These are phyloP conservation scores for Neosalanx taihuensis DNA, from an alignment of 2,797 vertebrate genomes.

Conservation along the genomic window DNA sequence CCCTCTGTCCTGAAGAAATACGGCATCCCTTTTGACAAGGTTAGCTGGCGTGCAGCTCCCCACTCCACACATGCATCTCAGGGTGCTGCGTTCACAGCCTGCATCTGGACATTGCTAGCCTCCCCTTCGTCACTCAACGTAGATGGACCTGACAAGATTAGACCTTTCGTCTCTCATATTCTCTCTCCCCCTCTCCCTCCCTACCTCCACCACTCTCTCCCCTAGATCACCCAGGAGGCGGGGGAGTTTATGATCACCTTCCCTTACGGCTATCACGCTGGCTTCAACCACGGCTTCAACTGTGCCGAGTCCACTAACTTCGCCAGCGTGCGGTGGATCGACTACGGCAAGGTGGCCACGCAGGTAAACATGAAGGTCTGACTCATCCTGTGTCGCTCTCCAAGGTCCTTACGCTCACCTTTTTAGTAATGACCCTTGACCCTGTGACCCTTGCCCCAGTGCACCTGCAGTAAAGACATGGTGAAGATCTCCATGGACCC, in stretches of 20 bases:
- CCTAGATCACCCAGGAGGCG: conserved; percentile 91
- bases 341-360: conserved; percentile 94
- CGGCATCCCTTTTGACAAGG: conserved; percentile 97
- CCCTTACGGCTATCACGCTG: conserved; percentile 95
- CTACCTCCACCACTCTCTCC: background rate
- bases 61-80: too few species aligned
- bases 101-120: background rate
- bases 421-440: background rate
- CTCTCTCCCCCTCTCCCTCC: background rate
- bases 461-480: conserved; percentile 94
- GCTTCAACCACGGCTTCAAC: conserved; percentile 98
- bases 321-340: conserved; percentile 92
- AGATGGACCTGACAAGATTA: too few species aligned
- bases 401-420: background rate
- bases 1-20: conserved; percentile 94
- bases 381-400: background rate
- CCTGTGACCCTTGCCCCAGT: conserved; percentile 65
- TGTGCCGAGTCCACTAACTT: conserved; percentile 98
- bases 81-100: background rate
- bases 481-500: conserved; percentile 98
- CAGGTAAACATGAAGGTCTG: conserved; percentile 73
- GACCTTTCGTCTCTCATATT: background rate
- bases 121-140: background rate
- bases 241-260: conserved; percentile 98
- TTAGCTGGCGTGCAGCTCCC: conserved; percentile 46